A percentile compares a stretch with the other conserved stretches of the same genome.
phyloP scores from a whole-genome alignment of 1,140 invertebrate genomes.

The Cardiocondyla obscurior region DNA sequence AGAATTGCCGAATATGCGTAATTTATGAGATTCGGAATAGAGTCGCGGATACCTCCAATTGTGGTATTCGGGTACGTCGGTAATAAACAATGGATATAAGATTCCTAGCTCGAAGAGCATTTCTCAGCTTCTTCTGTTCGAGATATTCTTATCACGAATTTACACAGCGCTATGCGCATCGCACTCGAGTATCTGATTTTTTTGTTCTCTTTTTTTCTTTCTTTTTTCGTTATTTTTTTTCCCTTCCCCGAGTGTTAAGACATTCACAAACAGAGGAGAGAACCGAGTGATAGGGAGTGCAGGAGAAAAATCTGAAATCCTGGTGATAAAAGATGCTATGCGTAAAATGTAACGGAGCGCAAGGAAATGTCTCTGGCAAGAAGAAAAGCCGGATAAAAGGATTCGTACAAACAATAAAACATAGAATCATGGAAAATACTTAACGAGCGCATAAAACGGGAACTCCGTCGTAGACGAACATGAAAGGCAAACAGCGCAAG shows the following conservation, averaged over 20 bases:
- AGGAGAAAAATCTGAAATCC: slow-evolving; percentile 13
- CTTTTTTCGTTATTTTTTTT: no score
- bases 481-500: slow-evolving; percentile 38
- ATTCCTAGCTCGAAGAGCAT: neutral
- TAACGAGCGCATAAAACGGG: slow-evolving; percentile 55
- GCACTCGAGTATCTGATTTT: slow-evolving; percentile 4
- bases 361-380: slow-evolving; percentile 26
- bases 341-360: slow-evolving; percentile 41
- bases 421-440: slow-evolving; percentile 52
- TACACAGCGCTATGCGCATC: neutral
- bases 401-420: slow-evolving; percentile 55
- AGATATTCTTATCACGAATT: neutral
- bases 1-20: slow-evolving; percentile 1
- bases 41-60: neutral
- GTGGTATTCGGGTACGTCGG: neutral
- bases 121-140: neutral
- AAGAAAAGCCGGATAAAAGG: slow-evolving; percentile 53
- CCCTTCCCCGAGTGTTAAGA: neutral
- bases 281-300: neutral
- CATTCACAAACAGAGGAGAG: neutral
- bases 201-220: neutral
- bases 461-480: slow-evolving; percentile 32
- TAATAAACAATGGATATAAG: neutral
- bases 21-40: neutral
- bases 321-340: slow-evolving; percentile 45